Conservation (phyloP, 2,888 invertebrate genomes). For the Diaprepes abbreviatus region DNA sequence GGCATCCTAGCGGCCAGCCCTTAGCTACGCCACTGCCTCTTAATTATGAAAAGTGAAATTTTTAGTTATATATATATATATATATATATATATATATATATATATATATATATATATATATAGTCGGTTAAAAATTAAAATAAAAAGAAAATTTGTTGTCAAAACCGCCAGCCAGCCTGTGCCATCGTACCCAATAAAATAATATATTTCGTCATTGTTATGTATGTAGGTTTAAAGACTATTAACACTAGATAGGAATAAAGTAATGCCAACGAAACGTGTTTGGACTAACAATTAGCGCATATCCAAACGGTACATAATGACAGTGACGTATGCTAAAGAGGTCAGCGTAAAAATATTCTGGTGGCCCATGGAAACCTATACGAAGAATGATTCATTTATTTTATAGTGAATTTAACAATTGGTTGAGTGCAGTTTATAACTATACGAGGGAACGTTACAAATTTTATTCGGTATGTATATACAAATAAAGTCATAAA, state of each 20-base stretch:
- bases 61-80: too few relatives aligned
- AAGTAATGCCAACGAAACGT: slow-evolving; percentile 24
- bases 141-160: too few relatives aligned
- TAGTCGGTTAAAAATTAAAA: too few relatives aligned
- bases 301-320: slow-evolving; percentile 28
- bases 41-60: too few relatives aligned
- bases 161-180: neutral
- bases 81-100: neutral
- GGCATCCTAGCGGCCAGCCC: too few relatives aligned
- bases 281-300: slow-evolving; percentile 26
- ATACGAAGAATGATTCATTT: neutral
- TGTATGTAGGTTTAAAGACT: slow-evolving; percentile 41
- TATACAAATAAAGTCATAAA: too few relatives aligned
- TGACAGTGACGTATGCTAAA: slow-evolving; percentile 26
- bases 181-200: neutral
- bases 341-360: slow-evolving; percentile 9
- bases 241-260: slow-evolving; percentile 19
- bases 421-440: too few relatives aligned
- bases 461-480: too few relatives aligned
- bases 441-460: too few relatives aligned
- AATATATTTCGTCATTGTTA: slow-evolving; percentile 27
- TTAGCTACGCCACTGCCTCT: too few relatives aligned
- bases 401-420: too few relatives aligned
- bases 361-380: neutral
- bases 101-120: neutral